Evolutionary conservation across 64 coral and sea anemone genomes (phyloP), one percentile per base, ranked within the genome.

Genomic region (Stichodactyla helianthus): DNA sequence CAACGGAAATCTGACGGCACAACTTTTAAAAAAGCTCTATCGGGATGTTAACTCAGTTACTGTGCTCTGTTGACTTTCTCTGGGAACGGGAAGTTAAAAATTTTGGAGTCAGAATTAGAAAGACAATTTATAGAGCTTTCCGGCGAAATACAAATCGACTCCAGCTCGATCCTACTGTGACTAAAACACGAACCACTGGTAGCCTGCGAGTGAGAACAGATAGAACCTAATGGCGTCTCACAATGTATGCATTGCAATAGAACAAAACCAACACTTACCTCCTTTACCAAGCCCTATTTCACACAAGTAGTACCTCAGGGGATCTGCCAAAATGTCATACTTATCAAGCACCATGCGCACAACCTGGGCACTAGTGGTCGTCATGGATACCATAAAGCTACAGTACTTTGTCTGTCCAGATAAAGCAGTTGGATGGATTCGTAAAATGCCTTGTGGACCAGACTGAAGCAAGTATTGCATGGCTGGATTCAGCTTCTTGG

Each of bases 381-480:
- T 96, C 91, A 93, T 96, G 84, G 91, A 89, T 52, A 96, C 88
- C 88, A 96, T 89, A 57, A 96, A 93, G 35, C 94, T 96, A 65
- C 94, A 96, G 52, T 96, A 96, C 54, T 93, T 93, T 51, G 68
- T 93, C 23, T 96, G 89, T 55, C 88, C 88, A 17, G 88, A 84
- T 31, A 96, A 62, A 55, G 94, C 90, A 9, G 77, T 96, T 71
- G 94, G 94, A 91, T 91, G 93, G 50, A 96, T 86, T 71, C 91
- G 64, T n/a, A 96, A 22, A 28, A 96, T 89, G 54, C 91, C 94
- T 31, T 92, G 88, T 4, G 94, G 94, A 18, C 94, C 94, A 5
- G 91, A 84, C 77, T 96, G 88, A 17, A 96, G 84, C 14, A 96
- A 71, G 26, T 93, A 90, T 50, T 96, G 94, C 94, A 96, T 92